Conservation (phyloP, 2,797 vertebrate genomes). For the Coccyzus lansbergi region DNA sequence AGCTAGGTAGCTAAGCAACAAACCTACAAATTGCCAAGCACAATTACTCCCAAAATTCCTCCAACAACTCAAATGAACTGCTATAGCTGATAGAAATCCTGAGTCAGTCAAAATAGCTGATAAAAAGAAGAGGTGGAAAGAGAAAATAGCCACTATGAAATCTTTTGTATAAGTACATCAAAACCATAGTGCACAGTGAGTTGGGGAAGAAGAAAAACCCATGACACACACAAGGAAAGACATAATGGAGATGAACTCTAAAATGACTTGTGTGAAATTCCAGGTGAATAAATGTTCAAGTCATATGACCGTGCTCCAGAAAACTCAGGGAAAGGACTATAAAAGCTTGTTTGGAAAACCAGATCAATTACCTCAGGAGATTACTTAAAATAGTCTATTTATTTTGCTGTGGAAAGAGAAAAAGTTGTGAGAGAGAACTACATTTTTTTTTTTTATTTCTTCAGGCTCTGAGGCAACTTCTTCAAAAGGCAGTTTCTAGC, state of each 20-base stretch:
- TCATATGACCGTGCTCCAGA: background rate
- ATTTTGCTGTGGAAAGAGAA: background rate
- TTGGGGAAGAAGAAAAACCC: background rate
- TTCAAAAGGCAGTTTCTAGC: background rate
- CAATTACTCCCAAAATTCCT: conserved; percentile 3
- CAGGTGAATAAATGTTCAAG: background rate
- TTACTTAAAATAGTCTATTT: background rate
- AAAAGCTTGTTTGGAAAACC: background rate
- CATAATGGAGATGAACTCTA: background rate
- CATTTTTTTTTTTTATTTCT: background rate
- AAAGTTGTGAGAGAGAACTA: background rate
- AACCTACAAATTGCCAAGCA: conserved; percentile 7
- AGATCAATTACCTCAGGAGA: background rate
- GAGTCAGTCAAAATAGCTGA: background rate
- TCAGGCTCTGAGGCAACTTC: background rate
- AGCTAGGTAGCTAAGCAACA: conserved; percentile 43
- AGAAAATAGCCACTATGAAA: conserved; percentile 3
- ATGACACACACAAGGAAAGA: background rate
- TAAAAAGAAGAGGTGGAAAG: background rate
- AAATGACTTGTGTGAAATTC: background rate
- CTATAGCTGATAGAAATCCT: background rate
- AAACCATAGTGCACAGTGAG: background rate
- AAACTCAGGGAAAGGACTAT: background rate
- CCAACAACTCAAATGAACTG: conserved; percentile 16
- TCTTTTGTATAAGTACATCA: background rate